phyloP scores from a whole-genome alignment of 64 coral and sea anemone species.

The Montipora sp. region DNA sequence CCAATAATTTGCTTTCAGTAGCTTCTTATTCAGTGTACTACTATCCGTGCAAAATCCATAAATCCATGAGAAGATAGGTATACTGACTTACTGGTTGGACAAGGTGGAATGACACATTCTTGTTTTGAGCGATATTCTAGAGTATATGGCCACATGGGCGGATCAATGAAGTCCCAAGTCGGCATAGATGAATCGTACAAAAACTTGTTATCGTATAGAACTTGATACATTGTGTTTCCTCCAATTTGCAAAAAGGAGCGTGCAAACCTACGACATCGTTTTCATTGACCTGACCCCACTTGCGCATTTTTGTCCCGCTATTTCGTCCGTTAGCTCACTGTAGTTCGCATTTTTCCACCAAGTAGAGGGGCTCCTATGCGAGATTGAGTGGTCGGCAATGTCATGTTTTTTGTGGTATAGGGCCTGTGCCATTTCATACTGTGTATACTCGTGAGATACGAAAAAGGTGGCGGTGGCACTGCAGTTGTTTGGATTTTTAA shows the following conservation, averaged over 20 bases:
- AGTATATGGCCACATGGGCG: conserved; percentile 95
- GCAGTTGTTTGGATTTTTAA: conserved; percentile 87
- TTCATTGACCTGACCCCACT: conserved; percentile 65
- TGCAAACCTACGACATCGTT: conserved; percentile 87
- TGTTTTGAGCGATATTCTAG: conserved; percentile 82
- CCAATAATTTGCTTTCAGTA: no score
- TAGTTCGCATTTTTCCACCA: conserved; percentile 94
- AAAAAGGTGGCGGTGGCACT: conserved; percentile 83
- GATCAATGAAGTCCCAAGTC: conserved; percentile 54
- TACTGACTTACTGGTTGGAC: conserved; percentile 66
- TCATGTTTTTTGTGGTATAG: conserved; percentile 88
- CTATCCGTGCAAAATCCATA: no score
- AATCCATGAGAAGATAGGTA: no score
- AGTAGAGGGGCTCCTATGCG: conserved; percentile 55
- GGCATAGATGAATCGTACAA: conserved; percentile 93
- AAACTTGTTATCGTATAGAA: conserved; percentile 76
- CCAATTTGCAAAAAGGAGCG: conserved; percentile 74
- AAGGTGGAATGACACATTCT: conserved; percentile 87
- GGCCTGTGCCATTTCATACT: conserved; percentile 87
- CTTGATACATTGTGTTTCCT: conserved; percentile 86
- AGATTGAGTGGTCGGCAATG: conserved; percentile 90
- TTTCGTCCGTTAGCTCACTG: conserved; percentile 69
- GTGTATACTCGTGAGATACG: conserved; percentile 92
- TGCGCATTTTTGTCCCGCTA: conserved; percentile 80
- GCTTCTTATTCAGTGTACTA: no score